Evolutionary conservation across 2,113 vertebrate species (phyloP).

Genomic region (Pelecanoides urinatrix): DNA sequence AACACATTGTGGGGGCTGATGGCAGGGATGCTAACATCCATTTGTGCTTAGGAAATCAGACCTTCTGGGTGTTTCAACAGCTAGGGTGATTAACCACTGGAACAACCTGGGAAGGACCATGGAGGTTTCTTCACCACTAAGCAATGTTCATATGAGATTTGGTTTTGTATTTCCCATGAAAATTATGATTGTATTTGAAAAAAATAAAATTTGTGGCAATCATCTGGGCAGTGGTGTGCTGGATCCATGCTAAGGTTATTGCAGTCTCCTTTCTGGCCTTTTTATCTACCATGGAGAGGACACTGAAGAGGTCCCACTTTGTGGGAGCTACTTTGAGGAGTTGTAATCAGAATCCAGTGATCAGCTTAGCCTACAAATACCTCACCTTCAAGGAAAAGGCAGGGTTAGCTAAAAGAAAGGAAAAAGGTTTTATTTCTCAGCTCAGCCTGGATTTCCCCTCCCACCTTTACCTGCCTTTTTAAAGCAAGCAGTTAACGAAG

Average conservation of each 20-base stretch:
- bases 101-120: neutral
- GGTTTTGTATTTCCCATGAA: neutral
- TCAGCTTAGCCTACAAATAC: neutral
- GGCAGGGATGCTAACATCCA: neutral
- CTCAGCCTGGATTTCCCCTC: neutral
- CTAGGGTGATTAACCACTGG: neutral
- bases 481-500: neutral
- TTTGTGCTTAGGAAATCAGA: neutral
- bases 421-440: neutral
- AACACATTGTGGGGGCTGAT: rapidly evolving
- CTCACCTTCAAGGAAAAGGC: neutral
- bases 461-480: neutral
- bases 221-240: neutral
- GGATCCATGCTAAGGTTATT: neutral
- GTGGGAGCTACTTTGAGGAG: neutral
- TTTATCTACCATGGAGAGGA: neutral
- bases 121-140: neutral
- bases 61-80: rapidly evolving
- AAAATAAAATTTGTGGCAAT: neutral
- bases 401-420: neutral
- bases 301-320: neutral
- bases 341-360: neutral
- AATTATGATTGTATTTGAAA: neutral
- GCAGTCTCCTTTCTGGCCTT: neutral
- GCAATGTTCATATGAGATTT: neutral